Conservation (phyloP, 2,797 vertebrate genomes). For the Limnodromus scolopaceus region DNA sequence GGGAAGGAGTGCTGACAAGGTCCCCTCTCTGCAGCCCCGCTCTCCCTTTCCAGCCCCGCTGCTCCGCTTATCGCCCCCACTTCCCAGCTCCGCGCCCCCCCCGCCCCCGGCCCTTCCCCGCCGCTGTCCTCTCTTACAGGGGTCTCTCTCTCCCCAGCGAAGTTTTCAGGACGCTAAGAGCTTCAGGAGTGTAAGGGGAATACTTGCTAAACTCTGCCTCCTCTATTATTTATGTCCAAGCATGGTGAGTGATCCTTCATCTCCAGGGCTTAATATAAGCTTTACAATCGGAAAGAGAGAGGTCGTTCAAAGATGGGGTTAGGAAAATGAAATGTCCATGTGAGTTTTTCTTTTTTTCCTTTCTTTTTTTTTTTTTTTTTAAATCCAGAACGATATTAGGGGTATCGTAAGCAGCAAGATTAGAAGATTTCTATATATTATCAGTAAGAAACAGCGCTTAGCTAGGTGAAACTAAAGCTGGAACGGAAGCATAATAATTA, state of each 20-base stretch:
- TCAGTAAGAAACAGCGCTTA: background rate
- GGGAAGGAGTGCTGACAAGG: slow-evolving; percentile 82
- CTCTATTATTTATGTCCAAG: slow-evolving; percentile 68
- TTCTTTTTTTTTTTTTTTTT: background rate
- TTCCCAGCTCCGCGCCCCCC: background rate
- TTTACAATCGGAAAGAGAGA: slow-evolving; percentile 3
- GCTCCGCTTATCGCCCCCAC: slow-evolving; percentile 28
- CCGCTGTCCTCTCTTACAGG: slow-evolving; percentile 12
- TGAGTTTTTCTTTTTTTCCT: background rate
- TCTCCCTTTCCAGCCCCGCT: slow-evolving; percentile 59
- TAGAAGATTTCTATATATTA: background rate
- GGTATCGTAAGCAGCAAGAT: background rate
- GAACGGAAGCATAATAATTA: background rate
- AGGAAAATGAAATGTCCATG: background rate
- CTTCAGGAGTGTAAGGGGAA: slow-evolving; percentile 58
- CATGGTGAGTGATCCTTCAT: slow-evolving; percentile 41
- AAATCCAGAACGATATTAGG: background rate
- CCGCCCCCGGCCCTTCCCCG: background rate
- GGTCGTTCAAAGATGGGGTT: slow-evolving; percentile 12
- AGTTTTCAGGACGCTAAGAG: slow-evolving; percentile 72
- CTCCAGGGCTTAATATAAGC: slow-evolving; percentile 22
- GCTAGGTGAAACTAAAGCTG: background rate
- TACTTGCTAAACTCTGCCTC: slow-evolving; percentile 71
- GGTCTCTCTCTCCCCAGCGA: slow-evolving; percentile 67
- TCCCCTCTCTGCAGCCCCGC: slow-evolving; percentile 32